These are phyloP conservation scores for Lycaena phlaeas DNA, from an alignment of 2,888 invertebrate genomes.

Conservation along the genomic window DNA sequence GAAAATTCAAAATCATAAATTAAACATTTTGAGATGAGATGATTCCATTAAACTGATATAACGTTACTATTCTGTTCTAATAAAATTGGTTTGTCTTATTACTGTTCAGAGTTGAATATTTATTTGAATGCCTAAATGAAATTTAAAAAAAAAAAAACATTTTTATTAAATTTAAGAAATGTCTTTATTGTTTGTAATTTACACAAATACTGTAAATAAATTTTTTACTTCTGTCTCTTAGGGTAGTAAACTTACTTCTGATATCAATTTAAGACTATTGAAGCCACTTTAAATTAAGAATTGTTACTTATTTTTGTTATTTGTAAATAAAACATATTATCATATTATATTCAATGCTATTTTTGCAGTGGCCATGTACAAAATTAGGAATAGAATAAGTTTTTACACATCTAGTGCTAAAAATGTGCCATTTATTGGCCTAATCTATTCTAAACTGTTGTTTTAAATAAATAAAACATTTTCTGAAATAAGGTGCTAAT, in stretches of 20 bases:
- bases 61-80: too few relatives aligned
- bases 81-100: too few relatives aligned
- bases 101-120: too few relatives aligned
- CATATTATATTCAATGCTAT: conserved; percentile 24
- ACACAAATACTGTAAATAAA: neutral
- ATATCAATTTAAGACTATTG: conserved; percentile 5
- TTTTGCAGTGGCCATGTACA: conserved; percentile 41
- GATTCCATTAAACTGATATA: too few relatives aligned
- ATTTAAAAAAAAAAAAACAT: neutral
- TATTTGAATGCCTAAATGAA: neutral
- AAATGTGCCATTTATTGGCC: conserved; percentile 54
- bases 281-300: conserved; percentile 11
- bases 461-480: conserved; percentile 6
- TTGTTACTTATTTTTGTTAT: conserved; percentile 28
- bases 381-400: conserved; percentile 42
- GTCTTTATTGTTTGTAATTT: neutral
- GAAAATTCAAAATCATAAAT: too few relatives aligned
- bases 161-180: neutral
- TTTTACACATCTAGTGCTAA: conserved; percentile 52
- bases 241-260: neutral
- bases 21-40: too few relatives aligned
- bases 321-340: conserved; percentile 30
- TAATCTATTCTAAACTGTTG: conserved; percentile 47
- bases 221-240: conserved; percentile 1
- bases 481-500: too few relatives aligned